These are phyloP conservation scores for Parnassius smintheus DNA, from an alignment of 2,888 invertebrate genomes.

Conservation along the genomic window DNA sequence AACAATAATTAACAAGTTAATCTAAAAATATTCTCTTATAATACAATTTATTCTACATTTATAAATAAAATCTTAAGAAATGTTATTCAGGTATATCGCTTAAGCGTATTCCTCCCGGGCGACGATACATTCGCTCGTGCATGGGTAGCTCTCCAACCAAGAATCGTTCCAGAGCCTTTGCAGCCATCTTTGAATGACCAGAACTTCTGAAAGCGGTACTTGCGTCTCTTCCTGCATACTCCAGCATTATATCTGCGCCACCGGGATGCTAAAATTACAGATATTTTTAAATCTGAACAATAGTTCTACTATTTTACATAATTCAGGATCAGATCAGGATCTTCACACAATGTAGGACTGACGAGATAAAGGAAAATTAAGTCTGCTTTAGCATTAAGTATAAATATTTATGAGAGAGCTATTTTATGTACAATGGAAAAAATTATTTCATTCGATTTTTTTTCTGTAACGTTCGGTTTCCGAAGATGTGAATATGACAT, in stretches of 20 bases:
- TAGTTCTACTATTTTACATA: not conserved
- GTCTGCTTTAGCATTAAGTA: too few relatives aligned
- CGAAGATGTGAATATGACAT: too few relatives aligned
- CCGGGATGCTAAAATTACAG: conserved; percentile 87
- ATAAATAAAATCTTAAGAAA: conserved; percentile 30
- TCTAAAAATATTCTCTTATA: conserved; percentile 28
- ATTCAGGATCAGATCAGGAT: too few relatives aligned
- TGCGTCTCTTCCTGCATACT: conserved; percentile 92
- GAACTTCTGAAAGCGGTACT: conserved; percentile 90
- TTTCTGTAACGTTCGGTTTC: too few relatives aligned
- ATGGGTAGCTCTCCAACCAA: conserved; percentile 88
- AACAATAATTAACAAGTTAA: not conserved
- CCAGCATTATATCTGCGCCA: conserved; percentile 89
- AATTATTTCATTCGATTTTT: too few relatives aligned
- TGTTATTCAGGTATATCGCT: conserved; percentile 79
- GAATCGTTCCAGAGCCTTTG: conserved; percentile 84
- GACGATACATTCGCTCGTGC: conserved; percentile 87
- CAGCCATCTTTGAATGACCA: conserved; percentile 86
- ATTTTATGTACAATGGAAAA: too few relatives aligned
- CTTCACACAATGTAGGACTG: too few relatives aligned
- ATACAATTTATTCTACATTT: conserved; percentile 26
- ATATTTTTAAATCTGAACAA: not conserved
- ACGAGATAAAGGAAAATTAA: too few relatives aligned
- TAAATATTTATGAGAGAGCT: too few relatives aligned
- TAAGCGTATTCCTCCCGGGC: conserved; percentile 80